Evolutionary conservation across 2,113 vertebrate genomes (phyloP).

Genomic region (Peromyscus leucopus): DNA sequence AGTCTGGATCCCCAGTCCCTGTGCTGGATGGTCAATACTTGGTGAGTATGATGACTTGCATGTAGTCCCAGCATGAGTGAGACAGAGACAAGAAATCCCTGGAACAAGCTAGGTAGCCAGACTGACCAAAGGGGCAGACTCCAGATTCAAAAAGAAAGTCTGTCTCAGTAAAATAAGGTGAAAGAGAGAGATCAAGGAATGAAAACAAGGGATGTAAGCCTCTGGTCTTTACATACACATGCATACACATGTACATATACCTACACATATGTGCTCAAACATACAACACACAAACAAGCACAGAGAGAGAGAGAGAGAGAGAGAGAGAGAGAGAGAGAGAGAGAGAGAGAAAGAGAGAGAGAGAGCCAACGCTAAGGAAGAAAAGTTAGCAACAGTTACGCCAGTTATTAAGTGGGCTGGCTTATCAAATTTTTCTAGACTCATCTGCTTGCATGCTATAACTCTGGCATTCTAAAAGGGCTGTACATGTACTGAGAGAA

Average conservation of each 20-base stretch:
- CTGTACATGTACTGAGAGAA: fast-evolving
- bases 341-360: background rate
- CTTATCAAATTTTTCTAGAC: background rate
- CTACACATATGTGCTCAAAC: background rate
- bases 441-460: background rate
- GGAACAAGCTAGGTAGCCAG: background rate
- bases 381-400: background rate
- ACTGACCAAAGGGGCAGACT: background rate
- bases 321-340: background rate
- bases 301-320: too few species aligned
- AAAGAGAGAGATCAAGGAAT: background rate
- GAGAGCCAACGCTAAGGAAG: slow-evolving; percentile 31
- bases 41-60: background rate
- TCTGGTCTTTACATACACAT: background rate
- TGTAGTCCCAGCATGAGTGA: background rate
- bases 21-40: background rate
- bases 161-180: background rate
- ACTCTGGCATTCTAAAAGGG: background rate
- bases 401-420: background rate
- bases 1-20: background rate
- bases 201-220: background rate
- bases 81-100: background rate
- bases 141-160: background rate
- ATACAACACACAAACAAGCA: background rate
- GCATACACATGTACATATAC: background rate